Evolutionary conservation across 2,113 vertebrate genomes (phyloP), one percentile per base, ranked within the genome.

Genomic region (Leptobrachium ailaonicum): DNA sequence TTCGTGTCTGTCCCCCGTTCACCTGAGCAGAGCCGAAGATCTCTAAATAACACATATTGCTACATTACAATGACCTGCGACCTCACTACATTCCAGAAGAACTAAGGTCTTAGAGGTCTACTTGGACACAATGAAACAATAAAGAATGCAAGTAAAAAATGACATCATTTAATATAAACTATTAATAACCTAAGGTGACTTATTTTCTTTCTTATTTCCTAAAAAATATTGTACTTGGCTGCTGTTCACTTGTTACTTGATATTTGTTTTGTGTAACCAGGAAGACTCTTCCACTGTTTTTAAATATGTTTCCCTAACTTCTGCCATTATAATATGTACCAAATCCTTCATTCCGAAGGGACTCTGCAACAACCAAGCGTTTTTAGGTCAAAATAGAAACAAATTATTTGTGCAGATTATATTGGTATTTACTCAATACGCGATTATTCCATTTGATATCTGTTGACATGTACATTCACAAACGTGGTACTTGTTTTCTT

Each of bases 241-340:
- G 82, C 85, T 85, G 77, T 64, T 77, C 83, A 85, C 58, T 79
- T 92, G 77, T 47, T 66, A 66, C 77, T 85, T 87, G 88, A 88
- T 93, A 88, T 94, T 94, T 94, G 92, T 93, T 93, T 92, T 92
- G 89, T 90, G 93, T 94, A 93, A 92, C 93, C 93, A 94, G 93
- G 93, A 94, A 93, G 93, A 93, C 78, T 89, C 89, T 87, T 89
- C 87, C 89, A 89, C 87, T 90, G 90, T 92, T 92, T 93, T 93
- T 88, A 90, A 91, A 90, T 89, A 91, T 90, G 91, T 91, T 92
- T 93, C 91, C 92, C 87, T 89, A 86, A 86, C 85, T 43, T 80
- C 87, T 87, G 90, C 88, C 90, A 90, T 91, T 92, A 91, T 88
- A 64, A 64, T 32, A 32, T 4, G 56, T 12, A 12, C 9, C 10